phyloP scores from a whole-genome alignment of 2,888 invertebrate species.

The Trichogramma evanescens region DNA sequence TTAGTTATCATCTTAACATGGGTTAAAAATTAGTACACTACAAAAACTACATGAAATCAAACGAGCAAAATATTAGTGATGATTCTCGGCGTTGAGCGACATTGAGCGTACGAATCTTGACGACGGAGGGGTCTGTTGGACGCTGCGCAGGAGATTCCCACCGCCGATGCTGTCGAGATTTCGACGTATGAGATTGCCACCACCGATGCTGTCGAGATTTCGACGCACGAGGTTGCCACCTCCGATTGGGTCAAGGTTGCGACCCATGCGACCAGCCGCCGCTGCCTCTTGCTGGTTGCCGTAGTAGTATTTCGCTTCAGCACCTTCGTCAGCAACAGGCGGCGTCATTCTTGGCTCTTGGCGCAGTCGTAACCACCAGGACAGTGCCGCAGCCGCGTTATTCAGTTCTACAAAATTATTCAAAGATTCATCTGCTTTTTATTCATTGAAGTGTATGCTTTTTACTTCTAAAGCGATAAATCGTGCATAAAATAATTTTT shows the following conservation, averaged over 20 bases:
- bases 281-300: constrained; percentile 29
- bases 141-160: constrained; percentile 43
- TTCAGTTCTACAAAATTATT: not conserved
- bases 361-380: not conserved
- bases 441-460: no score
- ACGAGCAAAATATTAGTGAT: no score
- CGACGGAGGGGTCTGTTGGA: no score
- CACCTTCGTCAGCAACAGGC: constrained; percentile 5
- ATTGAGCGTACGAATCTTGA: no score
- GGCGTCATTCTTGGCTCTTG: constrained; percentile 7
- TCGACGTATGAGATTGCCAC: constrained; percentile 26
- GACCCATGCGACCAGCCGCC: not conserved
- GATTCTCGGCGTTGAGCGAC: no score
- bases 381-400: not conserved
- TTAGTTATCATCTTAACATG: no score
- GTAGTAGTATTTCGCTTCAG: constrained; percentile 18
- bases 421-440: not conserved
- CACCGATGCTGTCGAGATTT: constrained; percentile 32
- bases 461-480: no score
- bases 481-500: no score
- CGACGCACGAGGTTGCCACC: constrained; percentile 32
- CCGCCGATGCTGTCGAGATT: constrained; percentile 42
- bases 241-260: constrained; percentile 28
- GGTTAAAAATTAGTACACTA: no score
- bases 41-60: no score